Evolutionary conservation across 1,140 invertebrate species (phyloP).

Genomic region (Lucilia sericata): DNA sequence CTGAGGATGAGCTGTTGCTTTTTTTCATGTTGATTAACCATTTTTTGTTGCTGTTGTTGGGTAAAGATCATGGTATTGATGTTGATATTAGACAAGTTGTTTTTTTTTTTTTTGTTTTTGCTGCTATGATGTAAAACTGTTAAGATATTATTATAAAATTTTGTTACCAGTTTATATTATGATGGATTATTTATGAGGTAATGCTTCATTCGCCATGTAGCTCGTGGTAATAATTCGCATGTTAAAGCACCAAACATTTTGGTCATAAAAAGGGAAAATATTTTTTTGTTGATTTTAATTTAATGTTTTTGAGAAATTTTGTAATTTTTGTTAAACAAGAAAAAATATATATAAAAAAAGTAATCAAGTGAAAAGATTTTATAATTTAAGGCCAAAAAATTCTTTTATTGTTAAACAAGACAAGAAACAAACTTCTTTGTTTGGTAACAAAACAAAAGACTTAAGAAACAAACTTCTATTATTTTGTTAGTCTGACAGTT

Average conservation of each 20-base stretch:
- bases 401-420: background rate
- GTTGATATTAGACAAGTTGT: background rate
- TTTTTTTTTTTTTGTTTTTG: background rate
- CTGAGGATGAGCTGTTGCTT: background rate
- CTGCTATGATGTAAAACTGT: conserved; percentile 16
- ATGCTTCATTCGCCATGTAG: conserved; percentile 36
- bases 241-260: background rate
- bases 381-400: background rate
- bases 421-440: background rate
- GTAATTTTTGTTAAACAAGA: background rate
- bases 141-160: conserved; percentile 24
- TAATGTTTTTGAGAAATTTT: background rate
- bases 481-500: background rate
- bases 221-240: conserved; percentile 40
- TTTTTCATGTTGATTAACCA: conserved; percentile 18
- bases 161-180: conserved; percentile 33
- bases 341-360: background rate
- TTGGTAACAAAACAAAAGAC: background rate
- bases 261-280: conserved; percentile 19
- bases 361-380: background rate
- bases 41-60: background rate
- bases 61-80: background rate
- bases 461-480: background rate
- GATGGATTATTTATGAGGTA: conserved; percentile 43
- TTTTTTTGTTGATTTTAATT: background rate